phyloP scores from a whole-genome alignment of 1,140 invertebrate species.

The Trypoxylus dichotomus region DNA sequence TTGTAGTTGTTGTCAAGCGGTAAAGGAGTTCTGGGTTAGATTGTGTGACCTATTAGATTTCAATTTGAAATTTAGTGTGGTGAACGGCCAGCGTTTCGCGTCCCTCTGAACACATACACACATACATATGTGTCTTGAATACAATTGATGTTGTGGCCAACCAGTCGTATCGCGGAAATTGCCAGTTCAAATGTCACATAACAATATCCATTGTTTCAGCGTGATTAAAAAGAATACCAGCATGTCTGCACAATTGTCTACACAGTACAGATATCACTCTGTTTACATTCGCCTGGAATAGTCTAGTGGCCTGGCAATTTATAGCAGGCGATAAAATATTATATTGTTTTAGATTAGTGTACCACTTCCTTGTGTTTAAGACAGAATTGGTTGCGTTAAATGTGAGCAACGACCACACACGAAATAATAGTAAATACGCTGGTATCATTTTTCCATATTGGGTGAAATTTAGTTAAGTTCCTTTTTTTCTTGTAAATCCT shows the following conservation, averaged over 20 bases:
- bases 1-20: background rate
- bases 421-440: background rate
- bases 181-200: constrained; percentile 17
- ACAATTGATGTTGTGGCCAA: background rate
- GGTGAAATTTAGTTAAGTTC: background rate
- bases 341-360: constrained; percentile 12
- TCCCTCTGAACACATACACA: background rate
- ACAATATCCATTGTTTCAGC: constrained; percentile 21
- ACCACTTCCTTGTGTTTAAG: background rate
- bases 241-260: constrained; percentile 23
- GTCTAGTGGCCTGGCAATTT: background rate
- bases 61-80: background rate
- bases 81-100: background rate
- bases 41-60: background rate
- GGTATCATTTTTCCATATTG: background rate
- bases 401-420: background rate
- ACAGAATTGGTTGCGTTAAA: background rate
- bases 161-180: constrained; percentile 18
- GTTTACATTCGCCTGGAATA: constrained; percentile 9
- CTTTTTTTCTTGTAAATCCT: too few species aligned
- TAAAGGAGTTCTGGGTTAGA: background rate
- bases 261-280: constrained; percentile 22
- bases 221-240: constrained; percentile 18
- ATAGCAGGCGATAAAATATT: constrained; percentile 6
- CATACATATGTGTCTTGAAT: background rate